Percentiles rank a stretch among this genome's conserved stretches.
These are phyloP conservation scores for Pitta sordida DNA, from an alignment of 2,113 vertebrate genomes.

Conservation along the genomic window DNA sequence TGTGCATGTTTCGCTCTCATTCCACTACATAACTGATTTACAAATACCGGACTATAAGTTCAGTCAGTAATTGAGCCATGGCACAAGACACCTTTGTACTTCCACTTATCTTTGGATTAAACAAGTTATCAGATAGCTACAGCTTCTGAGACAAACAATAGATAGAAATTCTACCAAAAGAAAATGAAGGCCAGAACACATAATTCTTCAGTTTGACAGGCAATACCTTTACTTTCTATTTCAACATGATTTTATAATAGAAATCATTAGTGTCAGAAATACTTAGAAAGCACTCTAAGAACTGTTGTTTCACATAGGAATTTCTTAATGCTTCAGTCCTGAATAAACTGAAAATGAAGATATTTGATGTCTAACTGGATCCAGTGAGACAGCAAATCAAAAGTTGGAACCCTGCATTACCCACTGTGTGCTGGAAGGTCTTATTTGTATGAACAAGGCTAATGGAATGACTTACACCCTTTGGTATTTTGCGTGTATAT, in stretches of 20 bases:
- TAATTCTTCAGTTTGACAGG: background rate
- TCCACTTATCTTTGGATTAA: background rate
- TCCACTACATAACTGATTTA: fast-evolving
- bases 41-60: background rate
- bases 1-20: background rate
- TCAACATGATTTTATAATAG: background rate
- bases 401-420: background rate
- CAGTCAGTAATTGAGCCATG: background rate
- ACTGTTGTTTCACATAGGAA: background rate
- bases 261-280: background rate
- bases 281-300: background rate
- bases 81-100: background rate
- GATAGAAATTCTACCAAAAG: background rate
- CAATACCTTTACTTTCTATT: background rate
- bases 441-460: no score
- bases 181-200: background rate
- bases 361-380: background rate
- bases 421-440: no score
- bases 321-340: background rate
- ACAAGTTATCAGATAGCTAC: background rate
- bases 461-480: no score
- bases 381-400: background rate
- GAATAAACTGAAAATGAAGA: background rate
- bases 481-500: no score
- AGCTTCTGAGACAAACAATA: background rate